Evolutionary conservation across 2,888 invertebrate genomes (phyloP), one percentile per base, ranked within the genome.

Genomic region (Volucella inflata): DNA sequence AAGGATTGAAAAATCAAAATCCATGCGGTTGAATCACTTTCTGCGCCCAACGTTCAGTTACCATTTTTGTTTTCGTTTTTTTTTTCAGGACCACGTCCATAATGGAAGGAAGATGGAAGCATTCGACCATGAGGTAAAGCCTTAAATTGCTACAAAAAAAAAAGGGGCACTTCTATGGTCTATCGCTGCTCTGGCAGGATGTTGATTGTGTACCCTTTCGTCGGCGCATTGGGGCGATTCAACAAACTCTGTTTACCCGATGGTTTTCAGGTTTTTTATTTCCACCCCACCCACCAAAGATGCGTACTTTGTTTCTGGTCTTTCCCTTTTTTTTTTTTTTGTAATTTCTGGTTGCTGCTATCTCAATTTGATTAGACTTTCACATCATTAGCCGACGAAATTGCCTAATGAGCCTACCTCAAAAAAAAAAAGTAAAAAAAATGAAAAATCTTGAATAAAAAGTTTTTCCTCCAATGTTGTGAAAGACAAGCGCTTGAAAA

Each of bases 391-490:
- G 71, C 62, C 65, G 50, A 44, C 14, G 16, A 80, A 80, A 75
- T 84, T 84, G 75, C 79, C 75, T 80, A 80, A 84, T 84, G 76
- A 81, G 76, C 64, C 62, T 65, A 81, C 75, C 75, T 80, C 38
- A 59, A 67, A 42, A 17, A 48, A n/a, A 21, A 55, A 44, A 50
- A 0, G 6, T 6, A 3, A 6, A 30, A 67, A 51, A 17, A 48
- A n/a, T 36, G 38, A 44, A 57, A 42, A 17, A 14, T 16, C 40
- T 16, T 21, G 36, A 71, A 62, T 62, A 51, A 12, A 30, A 8
- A 16, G 12, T 59, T 55, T 55, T 12, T 59, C 67, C 8, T 40
- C 48, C 14, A 44, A 64, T 40, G 12, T n/a, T 46, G n/a, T 8
- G 46, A 53, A 71, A 36, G 65, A 62, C 67, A 72, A 38, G 14